Evolutionary conservation across 2,113 vertebrate species (phyloP).

Genomic region (Callocephalon fimbriatum): DNA sequence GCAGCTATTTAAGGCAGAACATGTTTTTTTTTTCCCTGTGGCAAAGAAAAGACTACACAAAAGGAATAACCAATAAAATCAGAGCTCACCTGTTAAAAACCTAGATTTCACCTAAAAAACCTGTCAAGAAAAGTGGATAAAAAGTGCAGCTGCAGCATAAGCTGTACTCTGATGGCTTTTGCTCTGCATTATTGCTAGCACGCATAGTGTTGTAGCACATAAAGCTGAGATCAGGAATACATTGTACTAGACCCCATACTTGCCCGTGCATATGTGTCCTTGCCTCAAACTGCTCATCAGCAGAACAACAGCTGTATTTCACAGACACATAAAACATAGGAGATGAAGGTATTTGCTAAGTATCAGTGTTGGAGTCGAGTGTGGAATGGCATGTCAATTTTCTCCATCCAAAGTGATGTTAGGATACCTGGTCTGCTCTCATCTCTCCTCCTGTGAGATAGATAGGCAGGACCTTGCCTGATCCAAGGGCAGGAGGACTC

Average conservation of each 20-base stretch:
- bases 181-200: background rate
- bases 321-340: background rate
- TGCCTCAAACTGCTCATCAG: background rate
- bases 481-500: background rate
- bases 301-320: background rate
- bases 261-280: background rate
- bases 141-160: background rate
- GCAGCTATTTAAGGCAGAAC: background rate
- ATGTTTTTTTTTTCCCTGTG: background rate
- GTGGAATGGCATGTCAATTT: fast-evolving
- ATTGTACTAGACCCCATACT: background rate
- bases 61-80: background rate
- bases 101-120: background rate
- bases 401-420: too few relatives aligned
- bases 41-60: background rate
- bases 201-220: background rate
- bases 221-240: background rate
- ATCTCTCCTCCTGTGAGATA: background rate
- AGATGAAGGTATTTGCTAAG: background rate
- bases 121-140: background rate
- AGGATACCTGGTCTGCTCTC: background rate
- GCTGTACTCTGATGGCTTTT: fast-evolving
- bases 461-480: background rate
- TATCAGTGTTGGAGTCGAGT: background rate
- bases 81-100: background rate